These are phyloP conservation scores for Hydractinia echinata DNA, from an alignment of 30 jellyfish, hydroid and myxozoan genomes.

Conservation along the genomic window DNA sequence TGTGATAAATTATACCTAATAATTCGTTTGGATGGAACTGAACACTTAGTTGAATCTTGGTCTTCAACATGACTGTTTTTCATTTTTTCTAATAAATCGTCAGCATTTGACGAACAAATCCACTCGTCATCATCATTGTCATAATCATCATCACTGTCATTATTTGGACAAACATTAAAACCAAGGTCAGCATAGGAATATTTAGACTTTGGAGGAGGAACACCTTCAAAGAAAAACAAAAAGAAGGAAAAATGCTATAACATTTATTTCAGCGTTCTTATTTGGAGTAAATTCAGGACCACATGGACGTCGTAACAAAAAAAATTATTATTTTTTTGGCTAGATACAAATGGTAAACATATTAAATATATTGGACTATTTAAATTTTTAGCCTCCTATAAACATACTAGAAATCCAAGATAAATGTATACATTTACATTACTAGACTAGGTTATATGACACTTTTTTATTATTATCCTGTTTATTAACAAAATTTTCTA, in stretches of 20 bases:
- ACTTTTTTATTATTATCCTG: no score
- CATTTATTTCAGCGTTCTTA: not conserved
- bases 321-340: no score
- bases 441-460: no score
- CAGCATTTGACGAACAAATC: constrained; percentile 11
- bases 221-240: not conserved
- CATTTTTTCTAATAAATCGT: not conserved
- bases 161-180: not conserved
- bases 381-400: no score
- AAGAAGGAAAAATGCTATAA: not conserved
- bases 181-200: constrained; percentile 19
- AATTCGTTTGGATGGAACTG: not conserved
- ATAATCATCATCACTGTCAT: constrained; percentile 15
- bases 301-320: no score
- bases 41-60: not conserved
- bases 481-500: no score
- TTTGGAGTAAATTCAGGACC: no score
- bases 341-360: no score
- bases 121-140: constrained; percentile 24
- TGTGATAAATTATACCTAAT: not conserved
- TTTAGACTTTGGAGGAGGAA: constrained; percentile 29
- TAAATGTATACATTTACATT: no score
- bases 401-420: no score
- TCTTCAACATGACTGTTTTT: not conserved
- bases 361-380: no score